Percentiles rank a stretch among this genome's conserved stretches.
Conservation (phyloP, 2,797 vertebrate species). For the Mionectes olivaceus region DNA sequence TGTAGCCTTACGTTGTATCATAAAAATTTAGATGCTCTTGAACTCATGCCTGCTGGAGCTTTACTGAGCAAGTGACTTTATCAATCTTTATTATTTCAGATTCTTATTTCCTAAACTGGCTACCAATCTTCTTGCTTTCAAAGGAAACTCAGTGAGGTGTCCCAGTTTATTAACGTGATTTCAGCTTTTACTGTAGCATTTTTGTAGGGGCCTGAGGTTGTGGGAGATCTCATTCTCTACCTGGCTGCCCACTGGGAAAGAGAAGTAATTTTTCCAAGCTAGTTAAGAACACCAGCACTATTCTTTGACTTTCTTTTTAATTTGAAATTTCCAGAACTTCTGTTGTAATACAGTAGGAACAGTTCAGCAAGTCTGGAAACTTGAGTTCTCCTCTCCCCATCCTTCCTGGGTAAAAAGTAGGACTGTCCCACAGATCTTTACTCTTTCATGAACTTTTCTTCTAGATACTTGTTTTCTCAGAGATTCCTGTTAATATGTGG, state of each 20-base stretch:
- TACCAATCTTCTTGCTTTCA: not conserved
- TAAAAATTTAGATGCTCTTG: not conserved
- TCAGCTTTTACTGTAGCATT: not conserved
- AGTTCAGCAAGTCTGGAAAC: not conserved
- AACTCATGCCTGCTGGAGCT: not conserved
- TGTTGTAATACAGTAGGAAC: not conserved
- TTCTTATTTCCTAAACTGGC: not conserved
- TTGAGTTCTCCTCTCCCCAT: not conserved
- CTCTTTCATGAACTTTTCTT: not conserved
- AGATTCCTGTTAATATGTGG: too few relatives aligned
- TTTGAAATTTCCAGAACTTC: not conserved
- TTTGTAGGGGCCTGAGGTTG: not conserved
- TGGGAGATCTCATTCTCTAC: not conserved
- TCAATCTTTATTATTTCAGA: not conserved
- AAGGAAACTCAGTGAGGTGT: not conserved
- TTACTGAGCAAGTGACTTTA: not conserved
- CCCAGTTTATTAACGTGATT: not conserved
- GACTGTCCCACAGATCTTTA: not conserved
- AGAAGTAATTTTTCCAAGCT: not conserved
- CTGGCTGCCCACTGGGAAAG: not conserved
- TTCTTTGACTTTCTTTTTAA: not conserved
- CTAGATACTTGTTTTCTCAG: too few relatives aligned
- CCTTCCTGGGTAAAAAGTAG: not conserved
- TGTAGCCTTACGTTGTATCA: not conserved
- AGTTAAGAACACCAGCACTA: not conserved